Base-by-base conservation (phyloP, 2,797 vertebrate species). In the Malacoraja senta region DNA sequence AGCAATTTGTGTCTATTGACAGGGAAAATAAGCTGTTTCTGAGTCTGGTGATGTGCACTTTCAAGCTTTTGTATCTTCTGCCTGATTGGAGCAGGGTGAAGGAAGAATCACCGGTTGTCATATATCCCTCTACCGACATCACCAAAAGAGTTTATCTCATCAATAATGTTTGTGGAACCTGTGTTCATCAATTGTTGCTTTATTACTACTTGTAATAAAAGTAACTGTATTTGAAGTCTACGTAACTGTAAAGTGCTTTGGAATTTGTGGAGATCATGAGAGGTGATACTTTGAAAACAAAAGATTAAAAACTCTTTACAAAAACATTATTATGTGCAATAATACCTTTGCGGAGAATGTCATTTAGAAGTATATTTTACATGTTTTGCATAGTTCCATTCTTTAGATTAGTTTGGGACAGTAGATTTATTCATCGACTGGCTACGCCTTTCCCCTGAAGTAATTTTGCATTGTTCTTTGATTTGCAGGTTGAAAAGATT, bases 401-500 rank as follows among this genome's bases (percentile, higher is more conserved):
- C 84, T 88, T 88, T 32, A 32, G 83, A 84, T 65, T 32, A 32
- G n/a, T 88, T 88, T 15, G 65, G 65, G 84, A 35, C 63, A 68
- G 29, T 35, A 0, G 71, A 74, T 74, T 74, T 21, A 74, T 74
- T 38, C 81, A 26, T 53, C 8, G 15, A n/a, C 83, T 63, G 21
- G 35, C 61, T 9, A 38, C 6, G 32, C 13, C 81, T 7, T n/a
- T 68, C 29, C 77, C 3, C 24, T 74, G 32, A 44, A 12, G 53
- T 86, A 35, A 76, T 68, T 53, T 38, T 78, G 44, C 13, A 44
- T 53, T 81, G n/a, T 65, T 24, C 68, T 17, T 93, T 65, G 38
- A 12, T 29, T 71, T 93, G 65, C 95, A 99, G 98, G 96, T 98
- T 95, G 98, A 98, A 93, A 96, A 94, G 71, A 98, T 99, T 94